A percentile compares a stretch with the other conserved stretches of the same genome.
These are phyloP conservation scores for Stercorarius parasiticus DNA, from an alignment of 2,113 vertebrate species.

Conservation along the genomic window DNA sequence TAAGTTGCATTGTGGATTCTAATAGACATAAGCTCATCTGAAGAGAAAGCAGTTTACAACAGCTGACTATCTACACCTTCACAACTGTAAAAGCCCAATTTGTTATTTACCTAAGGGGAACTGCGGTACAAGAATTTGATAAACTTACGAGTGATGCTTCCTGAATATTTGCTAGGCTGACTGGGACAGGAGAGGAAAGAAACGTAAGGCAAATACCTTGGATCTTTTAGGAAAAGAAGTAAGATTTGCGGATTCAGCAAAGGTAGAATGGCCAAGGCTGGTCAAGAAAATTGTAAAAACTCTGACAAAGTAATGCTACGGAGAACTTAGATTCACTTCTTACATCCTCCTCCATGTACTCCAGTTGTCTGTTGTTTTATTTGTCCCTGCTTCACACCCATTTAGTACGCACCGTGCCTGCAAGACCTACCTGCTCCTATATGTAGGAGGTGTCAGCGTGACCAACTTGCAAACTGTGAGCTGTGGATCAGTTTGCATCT, in stretches of 20 bases:
- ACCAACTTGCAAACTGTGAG: not conserved
- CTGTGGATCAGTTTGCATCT: not conserved
- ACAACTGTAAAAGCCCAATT: not conserved
- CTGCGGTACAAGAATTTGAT: not conserved
- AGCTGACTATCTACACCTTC: not conserved
- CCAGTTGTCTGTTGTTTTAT: not conserved
- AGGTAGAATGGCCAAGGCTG: not conserved
- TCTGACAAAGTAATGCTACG: not conserved
- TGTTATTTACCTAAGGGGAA: not conserved
- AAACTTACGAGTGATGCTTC: not conserved
- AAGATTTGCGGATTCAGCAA: not conserved
- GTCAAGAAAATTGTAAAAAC: not conserved
- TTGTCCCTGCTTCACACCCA: not conserved
- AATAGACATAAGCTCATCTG: not conserved
- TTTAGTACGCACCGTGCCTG: not conserved
- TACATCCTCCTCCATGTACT: not conserved
- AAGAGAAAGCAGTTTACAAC: not conserved
- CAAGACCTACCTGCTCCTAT: not conserved
- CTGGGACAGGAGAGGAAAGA: not conserved
- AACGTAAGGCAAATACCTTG: not conserved
- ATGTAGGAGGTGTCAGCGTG: not conserved
- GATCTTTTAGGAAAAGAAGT: not conserved
- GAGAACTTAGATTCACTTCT: not conserved
- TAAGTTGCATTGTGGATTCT: not conserved
- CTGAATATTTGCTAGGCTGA: not conserved